Conservation (phyloP, 2,797 vertebrate species). For the Phaenicophaeus curvirostris region DNA sequence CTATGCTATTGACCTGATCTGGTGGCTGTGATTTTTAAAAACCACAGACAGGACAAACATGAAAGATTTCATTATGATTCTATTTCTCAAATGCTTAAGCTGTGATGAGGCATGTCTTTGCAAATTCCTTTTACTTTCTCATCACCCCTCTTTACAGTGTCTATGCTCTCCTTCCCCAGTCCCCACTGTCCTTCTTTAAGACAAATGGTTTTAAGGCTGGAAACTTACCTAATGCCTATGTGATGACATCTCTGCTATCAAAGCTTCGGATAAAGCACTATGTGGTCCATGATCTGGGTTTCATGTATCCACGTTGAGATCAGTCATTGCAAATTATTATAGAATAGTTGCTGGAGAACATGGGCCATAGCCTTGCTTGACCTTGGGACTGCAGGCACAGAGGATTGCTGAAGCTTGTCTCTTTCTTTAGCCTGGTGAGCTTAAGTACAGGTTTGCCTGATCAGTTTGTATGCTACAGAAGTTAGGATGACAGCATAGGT, state of each 20-base stretch:
- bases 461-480: background rate
- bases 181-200: background rate
- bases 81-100: background rate
- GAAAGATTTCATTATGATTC: background rate
- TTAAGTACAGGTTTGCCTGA: background rate
- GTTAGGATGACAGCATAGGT: background rate
- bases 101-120: background rate
- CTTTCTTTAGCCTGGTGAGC: background rate
- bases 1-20: background rate
- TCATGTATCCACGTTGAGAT: fast-evolving
- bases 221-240: background rate
- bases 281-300: background rate
- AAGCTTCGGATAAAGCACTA: fast-evolving
- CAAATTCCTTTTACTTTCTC: background rate
- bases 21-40: background rate
- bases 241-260: background rate
- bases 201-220: background rate
- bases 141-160: background rate
- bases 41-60: background rate
- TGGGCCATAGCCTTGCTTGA: background rate
- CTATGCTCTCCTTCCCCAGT: background rate
- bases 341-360: background rate
- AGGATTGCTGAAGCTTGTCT: background rate
- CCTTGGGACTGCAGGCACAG: background rate
- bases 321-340: background rate